Percentiles rank a stretch among this genome's conserved stretches.
phyloP scores from a whole-genome alignment of 2,888 invertebrate species.

The Melanostoma scalare region DNA sequence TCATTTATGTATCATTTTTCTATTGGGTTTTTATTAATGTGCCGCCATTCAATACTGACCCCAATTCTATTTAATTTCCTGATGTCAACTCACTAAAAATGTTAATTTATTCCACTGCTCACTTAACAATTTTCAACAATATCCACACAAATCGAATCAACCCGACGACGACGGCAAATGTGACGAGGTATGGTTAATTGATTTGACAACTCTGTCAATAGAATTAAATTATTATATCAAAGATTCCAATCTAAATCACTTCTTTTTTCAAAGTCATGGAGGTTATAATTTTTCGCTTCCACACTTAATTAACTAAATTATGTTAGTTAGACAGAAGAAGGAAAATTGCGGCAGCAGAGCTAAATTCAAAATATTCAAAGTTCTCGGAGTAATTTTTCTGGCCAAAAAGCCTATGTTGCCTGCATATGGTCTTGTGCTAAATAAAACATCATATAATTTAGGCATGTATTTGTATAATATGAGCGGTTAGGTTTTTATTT shows the following conservation, averaged over 20 bases:
- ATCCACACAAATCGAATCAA: slow-evolving; percentile 56
- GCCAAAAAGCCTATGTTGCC: too few species aligned
- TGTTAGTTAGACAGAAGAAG: too few species aligned
- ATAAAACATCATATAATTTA: too few species aligned
- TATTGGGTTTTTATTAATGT: slow-evolving; percentile 21
- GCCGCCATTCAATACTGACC: slow-evolving; percentile 26
- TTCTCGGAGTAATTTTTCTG: too few species aligned
- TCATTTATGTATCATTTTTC: slow-evolving; percentile 47
- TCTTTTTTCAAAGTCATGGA: background rate
- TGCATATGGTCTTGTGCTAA: too few species aligned
- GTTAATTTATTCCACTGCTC: slow-evolving; percentile 61
- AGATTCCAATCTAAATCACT: slow-evolving; percentile 44
- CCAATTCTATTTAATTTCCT: slow-evolving; percentile 37
- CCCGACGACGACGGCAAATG: slow-evolving; percentile 9
- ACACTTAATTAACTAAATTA: slow-evolving; percentile 20
- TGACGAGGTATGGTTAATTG: slow-evolving; percentile 46
- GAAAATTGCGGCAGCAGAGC: too few species aligned
- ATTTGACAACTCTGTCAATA: slow-evolving; percentile 63
- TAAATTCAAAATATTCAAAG: too few species aligned
- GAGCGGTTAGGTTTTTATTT: too few species aligned
- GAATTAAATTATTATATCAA: slow-evolving; percentile 49
- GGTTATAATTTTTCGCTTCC: background rate
- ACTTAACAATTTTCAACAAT: slow-evolving; percentile 60
- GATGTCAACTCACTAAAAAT: slow-evolving; percentile 64
- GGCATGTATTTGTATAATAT: too few species aligned